phyloP scores from a whole-genome alignment of 2,797 vertebrate genomes.

The Salmo trutta region DNA sequence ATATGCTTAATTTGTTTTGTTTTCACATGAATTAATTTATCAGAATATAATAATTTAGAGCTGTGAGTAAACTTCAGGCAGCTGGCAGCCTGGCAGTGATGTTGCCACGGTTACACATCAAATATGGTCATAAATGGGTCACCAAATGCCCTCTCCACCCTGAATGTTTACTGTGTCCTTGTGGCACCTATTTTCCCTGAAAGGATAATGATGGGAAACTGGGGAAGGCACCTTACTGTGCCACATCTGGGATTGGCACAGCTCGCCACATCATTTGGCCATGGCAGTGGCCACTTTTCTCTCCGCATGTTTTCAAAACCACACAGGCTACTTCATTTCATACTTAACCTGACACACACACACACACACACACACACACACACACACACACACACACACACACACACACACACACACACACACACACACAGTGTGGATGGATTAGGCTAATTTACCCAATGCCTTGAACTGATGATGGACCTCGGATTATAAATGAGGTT shows the following conservation, averaged over 20 bases:
- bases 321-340: no score
- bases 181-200: background rate
- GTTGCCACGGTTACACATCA: background rate
- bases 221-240: conserved; percentile 12
- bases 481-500: conserved; percentile 4
- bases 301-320: conserved; percentile 16
- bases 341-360: no score
- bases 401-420: background rate
- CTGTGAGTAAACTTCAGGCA: background rate
- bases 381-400: background rate
- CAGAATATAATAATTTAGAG: background rate
- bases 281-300: conserved; percentile 1
- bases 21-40: background rate
- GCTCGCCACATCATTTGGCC: background rate
- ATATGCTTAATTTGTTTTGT: background rate
- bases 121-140: background rate
- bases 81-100: background rate
- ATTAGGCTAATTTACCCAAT: conserved; percentile 21
- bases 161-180: background rate
- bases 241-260: background rate
- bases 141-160: background rate
- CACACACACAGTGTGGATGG: background rate
- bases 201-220: conserved; percentile 20
- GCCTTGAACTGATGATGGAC: conserved; percentile 11
- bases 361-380: no score